phyloP scores from a whole-genome alignment of 2,113 vertebrate genomes.

The Clupea harengus region DNA sequence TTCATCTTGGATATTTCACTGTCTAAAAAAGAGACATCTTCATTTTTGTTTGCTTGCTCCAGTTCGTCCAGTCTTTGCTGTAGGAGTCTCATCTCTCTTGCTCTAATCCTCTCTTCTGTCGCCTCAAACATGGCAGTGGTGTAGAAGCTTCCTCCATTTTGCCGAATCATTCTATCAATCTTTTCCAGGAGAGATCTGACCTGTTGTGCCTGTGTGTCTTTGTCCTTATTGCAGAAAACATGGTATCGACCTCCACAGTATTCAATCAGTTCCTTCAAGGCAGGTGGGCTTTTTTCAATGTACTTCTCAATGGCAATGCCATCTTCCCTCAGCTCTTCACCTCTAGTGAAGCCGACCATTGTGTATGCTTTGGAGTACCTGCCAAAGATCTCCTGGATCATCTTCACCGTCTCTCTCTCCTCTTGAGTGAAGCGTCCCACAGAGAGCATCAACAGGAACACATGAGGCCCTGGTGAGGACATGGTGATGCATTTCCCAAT shows the following conservation, averaged over 20 bases:
- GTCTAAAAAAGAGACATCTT: not conserved
- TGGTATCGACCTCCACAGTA: constrained; percentile 26
- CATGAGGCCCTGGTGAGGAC: no score
- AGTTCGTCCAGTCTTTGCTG: not conserved
- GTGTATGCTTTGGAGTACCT: no score
- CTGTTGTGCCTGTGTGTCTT: constrained; percentile 6
- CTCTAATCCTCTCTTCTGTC: constrained; percentile 32
- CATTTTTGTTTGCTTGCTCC: not conserved
- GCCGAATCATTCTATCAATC: not conserved
- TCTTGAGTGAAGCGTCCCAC: no score
- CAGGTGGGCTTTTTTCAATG: not conserved
- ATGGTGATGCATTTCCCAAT: no score
- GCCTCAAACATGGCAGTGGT: constrained; percentile 20
- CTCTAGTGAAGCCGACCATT: not conserved
- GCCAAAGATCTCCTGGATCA: no score
- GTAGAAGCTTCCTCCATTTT: constrained; percentile 28
- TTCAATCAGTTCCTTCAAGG: constrained; percentile 11
- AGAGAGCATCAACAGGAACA: no score
- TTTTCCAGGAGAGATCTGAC: constrained; percentile 11
- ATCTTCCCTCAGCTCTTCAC: not conserved
- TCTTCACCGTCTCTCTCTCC: no score
- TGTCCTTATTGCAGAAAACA: constrained; percentile 30
- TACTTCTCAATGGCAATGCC: not conserved
- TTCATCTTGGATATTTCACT: not conserved
- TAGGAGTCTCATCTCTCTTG: not conserved